phyloP scores from a whole-genome alignment of 2,888 invertebrate genomes.

The Hedya salicella region DNA sequence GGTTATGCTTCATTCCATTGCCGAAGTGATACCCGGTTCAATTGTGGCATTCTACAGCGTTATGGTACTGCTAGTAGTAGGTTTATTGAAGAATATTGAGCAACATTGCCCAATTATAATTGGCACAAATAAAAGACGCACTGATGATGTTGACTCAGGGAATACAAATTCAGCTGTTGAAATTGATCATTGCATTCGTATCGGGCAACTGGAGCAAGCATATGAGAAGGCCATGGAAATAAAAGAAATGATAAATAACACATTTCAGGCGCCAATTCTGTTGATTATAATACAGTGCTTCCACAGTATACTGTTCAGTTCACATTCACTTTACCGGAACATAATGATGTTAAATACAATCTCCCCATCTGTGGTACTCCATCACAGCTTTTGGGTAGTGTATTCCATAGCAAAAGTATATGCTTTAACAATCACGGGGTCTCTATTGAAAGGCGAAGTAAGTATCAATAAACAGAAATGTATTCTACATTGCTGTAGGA shows the following conservation, averaged over 20 bases:
- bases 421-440: slow-evolving; percentile 62
- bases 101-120: neutral
- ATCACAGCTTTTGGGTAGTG: slow-evolving; percentile 58
- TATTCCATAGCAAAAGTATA: slow-evolving; percentile 71
- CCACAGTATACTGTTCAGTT: neutral
- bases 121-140: neutral
- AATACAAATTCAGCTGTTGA: neutral
- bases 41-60: neutral
- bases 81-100: slow-evolving; percentile 9
- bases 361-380: no score
- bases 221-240: neutral
- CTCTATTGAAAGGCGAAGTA: slow-evolving; percentile 63
- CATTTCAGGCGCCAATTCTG: slow-evolving; percentile 1
- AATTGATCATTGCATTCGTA: neutral
- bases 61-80: neutral
- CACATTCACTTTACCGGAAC: neutral
- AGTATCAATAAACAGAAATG: slow-evolving; percentile 8
- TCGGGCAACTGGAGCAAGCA: neutral
- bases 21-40: neutral
- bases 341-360: no score
- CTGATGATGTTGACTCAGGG: neutral
- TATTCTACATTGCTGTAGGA: no score
- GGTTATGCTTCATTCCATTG: no score
- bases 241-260: neutral
- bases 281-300: neutral